Evolutionary conservation across 2,113 vertebrate species (phyloP), one percentile per base, ranked within the genome.

Genomic region (Cynopterus brachyotis): DNA sequence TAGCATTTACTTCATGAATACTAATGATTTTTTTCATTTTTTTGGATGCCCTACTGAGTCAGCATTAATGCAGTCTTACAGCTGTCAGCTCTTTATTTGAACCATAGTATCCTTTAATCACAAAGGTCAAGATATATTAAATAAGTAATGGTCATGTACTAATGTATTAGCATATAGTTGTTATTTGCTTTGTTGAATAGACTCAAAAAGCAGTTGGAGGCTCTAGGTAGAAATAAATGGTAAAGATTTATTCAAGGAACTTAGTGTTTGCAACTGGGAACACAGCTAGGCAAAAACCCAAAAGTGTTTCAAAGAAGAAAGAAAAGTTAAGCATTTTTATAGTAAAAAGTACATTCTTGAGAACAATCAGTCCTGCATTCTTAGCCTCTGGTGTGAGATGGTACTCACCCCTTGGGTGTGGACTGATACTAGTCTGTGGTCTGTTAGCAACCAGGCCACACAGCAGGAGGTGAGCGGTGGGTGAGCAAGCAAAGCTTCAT

Each of bases 21-120:
- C 28, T 79, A 89, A 90, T 95, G 45, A 75, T 92, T 89, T 93
- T 78, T 89, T 88, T 28, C 37, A 28, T n/a, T 92, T 96, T 57
- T 93, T 88, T 93, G 12, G 26, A 35, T 90, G 32, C 11, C 22
- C 4, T 87, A 84, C 32, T n/a, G 80, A 88, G 53, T 11, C 32
- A 79, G 10, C 9, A 20, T 62, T 73, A 78, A 47, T 94, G 37
- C 15, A 73, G 0, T 78, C 42, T 40, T 55, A 59, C 24, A 91
- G 66, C 22, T 81, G 82, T 79, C 8, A 92, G 26, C 3, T n/a
- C 24, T 96, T 93, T 75, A 62, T 96, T 92, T 94, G 92, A 86
- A 69, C 32, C 50, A 55, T 19, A 57, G 53, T 91, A 53, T 80
- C 67, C 67, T 96, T 96, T 88, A 57, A 24, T 92, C 19, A 80